Conservation (phyloP, 2,113 vertebrate genomes). For the Otolemur garnettii region DNA sequence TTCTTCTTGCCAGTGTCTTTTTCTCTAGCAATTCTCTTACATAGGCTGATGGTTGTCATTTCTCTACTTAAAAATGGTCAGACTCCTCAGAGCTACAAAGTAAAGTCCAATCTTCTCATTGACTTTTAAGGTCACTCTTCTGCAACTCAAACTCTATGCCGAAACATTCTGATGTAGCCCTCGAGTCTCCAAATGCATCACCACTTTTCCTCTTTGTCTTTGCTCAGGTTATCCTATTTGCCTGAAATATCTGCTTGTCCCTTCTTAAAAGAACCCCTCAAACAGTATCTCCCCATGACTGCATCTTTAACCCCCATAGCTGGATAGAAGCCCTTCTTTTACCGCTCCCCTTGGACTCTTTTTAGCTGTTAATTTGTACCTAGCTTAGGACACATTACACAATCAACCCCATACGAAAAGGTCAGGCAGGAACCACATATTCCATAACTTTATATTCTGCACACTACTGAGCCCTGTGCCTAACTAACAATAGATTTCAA, state of each 20-base stretch:
- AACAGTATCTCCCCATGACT: not conserved
- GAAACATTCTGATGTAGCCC: not conserved
- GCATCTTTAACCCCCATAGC: not conserved
- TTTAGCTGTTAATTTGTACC: not conserved
- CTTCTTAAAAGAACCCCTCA: slow-evolving; percentile 57
- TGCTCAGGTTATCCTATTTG: not conserved
- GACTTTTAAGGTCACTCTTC: not conserved
- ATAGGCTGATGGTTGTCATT: not conserved
- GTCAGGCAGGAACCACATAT: not conserved
- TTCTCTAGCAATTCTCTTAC: not conserved
- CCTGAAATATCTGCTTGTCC: not conserved
- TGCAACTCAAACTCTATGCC: not conserved
- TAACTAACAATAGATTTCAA: slow-evolving; percentile 54
- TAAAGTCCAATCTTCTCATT: slow-evolving; percentile 7
- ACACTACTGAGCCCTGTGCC: not conserved
- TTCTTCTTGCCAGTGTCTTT: not conserved
- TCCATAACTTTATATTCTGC: not conserved
- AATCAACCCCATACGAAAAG: slow-evolving; percentile 2
- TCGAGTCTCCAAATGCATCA: not conserved
- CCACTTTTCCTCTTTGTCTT: not conserved
- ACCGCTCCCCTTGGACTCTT: not conserved
- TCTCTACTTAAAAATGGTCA: slow-evolving; percentile 9
- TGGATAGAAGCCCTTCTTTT: not conserved
- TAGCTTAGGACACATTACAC: slow-evolving; percentile 10
- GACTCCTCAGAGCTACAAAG: slow-evolving; percentile 36